Percentiles rank a stretch among this genome's conserved stretches.
Evolutionary conservation across 2,113 vertebrate genomes (phyloP).

Genomic region (Oenanthe melanoleuca): DNA sequence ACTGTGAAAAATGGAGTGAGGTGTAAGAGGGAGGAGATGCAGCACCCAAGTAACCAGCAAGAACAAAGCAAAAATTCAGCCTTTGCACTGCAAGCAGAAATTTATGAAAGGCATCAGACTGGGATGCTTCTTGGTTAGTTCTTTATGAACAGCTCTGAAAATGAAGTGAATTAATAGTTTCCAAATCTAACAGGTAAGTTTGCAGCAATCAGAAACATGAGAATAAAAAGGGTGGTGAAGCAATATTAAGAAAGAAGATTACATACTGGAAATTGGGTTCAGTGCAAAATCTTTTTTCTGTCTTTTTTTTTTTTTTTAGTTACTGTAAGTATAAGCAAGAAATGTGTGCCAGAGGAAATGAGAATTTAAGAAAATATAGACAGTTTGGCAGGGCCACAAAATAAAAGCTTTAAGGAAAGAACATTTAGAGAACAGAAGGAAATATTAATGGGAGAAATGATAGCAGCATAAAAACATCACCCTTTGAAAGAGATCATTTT

Average conservation of each 20-base stretch:
- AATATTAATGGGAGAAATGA: conserved; percentile 49
- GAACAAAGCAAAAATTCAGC: conserved; percentile 3
- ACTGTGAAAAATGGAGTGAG: not conserved
- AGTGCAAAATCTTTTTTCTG: conserved; percentile 13
- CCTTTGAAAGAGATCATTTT: not conserved
- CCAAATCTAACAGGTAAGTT: conserved; percentile 52
- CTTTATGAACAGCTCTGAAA: not conserved
- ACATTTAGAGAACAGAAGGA: conserved; percentile 59
- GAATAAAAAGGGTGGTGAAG: conserved; percentile 47
- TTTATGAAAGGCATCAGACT: not conserved
- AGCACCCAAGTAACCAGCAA: not conserved
- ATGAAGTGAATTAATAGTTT: conserved; percentile 33
- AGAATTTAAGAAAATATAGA: conserved; percentile 72
- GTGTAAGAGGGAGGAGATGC: not conserved
- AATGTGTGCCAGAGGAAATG: conserved; percentile 64
- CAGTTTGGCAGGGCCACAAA: conserved; percentile 51
- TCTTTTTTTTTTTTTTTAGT: not conserved
- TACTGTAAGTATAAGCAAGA: conserved; percentile 56
- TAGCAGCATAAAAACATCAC: not conserved
- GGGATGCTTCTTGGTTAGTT: not conserved
- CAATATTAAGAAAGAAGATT: conserved; percentile 62
- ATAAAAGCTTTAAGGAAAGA: conserved; percentile 62
- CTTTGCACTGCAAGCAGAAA: not conserved
- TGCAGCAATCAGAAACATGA: conserved; percentile 47
- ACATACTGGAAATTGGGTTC: conserved; percentile 64